Evolutionary conservation across 2,113 vertebrate species (phyloP).

Genomic region (Riparia riparia): DNA sequence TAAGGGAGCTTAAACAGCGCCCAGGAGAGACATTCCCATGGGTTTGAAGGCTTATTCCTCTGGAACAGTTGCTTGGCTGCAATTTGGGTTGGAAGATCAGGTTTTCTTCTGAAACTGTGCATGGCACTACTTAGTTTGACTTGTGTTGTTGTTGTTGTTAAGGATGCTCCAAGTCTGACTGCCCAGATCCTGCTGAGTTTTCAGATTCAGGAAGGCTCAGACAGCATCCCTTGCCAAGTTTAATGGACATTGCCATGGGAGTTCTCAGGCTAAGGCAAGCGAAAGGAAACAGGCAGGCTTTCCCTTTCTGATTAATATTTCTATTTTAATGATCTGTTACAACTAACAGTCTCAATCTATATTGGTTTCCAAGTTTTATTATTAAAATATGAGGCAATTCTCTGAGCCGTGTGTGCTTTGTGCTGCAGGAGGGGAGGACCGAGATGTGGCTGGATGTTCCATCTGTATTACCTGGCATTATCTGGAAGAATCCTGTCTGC

Average conservation of each 20-base stretch:
- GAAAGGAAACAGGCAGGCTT: neutral
- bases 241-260: neutral
- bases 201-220: neutral
- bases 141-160: neutral
- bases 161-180: neutral
- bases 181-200: neutral
- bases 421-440: neutral
- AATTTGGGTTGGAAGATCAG: constrained; percentile 21
- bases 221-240: neutral
- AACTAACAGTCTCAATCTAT: neutral
- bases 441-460: neutral
- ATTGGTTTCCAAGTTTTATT: neutral
- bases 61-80: constrained; percentile 29
- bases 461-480: neutral
- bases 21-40: constrained; percentile 46
- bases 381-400: neutral
- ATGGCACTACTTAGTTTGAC: neutral
- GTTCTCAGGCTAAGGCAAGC: neutral
- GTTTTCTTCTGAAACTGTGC: neutral
- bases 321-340: neutral
- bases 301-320: neutral
- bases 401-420: neutral
- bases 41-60: constrained; percentile 28
- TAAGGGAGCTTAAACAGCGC: constrained; percentile 61
- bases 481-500: neutral